Evolutionary conservation across 2,113 vertebrate species (phyloP), one percentile per base, ranked within the genome.

Genomic region (Tachysurus fulvidraco): DNA sequence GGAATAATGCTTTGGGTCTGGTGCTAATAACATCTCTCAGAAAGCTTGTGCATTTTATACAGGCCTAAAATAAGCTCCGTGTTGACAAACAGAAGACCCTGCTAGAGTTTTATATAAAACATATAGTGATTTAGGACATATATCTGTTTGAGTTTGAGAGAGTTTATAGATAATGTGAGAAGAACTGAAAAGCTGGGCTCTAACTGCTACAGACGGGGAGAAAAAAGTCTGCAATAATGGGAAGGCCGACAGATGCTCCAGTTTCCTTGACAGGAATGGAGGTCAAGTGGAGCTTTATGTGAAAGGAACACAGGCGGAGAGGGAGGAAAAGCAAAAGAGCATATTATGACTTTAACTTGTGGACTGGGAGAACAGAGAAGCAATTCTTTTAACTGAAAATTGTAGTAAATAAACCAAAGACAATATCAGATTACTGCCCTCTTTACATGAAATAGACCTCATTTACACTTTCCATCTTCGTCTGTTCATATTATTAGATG

Each of bases 181-280:
- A 86, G 81, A 28, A 55, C 46, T 17, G 54, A 52, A 46, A 67
- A n/a, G 82, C 77, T 60, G 86, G 89, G 21, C 60, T 85, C 52
- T 80, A 79, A 86, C 87, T 83, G 54, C 77, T 88, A 81, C 81
- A 88, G 89, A 90, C 54, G 90, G 88, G 88, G 77, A 54, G 54
- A 69, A 71, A 28, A 73, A 84, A 74, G 65, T 86, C 83, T 87
- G 90, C 83, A 86, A 93, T 92, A 92, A 91, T 91, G 92, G 93
- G 93, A 91, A 89, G 90, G 90, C 73, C 90, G 92, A 89, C 92
- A 94, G 93, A 93, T 93, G 94, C 92, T 94, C 95, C 89, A 94
- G 84, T 94, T 95, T 95, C 93, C 91, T 91, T 93, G 91, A 92
- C 93, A 93, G 90, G 92, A 95, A 95, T 94, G 92, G 94, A 95